Evolutionary conservation across 1,140 invertebrate species (phyloP).

Genomic region (Eueides isabella): DNA sequence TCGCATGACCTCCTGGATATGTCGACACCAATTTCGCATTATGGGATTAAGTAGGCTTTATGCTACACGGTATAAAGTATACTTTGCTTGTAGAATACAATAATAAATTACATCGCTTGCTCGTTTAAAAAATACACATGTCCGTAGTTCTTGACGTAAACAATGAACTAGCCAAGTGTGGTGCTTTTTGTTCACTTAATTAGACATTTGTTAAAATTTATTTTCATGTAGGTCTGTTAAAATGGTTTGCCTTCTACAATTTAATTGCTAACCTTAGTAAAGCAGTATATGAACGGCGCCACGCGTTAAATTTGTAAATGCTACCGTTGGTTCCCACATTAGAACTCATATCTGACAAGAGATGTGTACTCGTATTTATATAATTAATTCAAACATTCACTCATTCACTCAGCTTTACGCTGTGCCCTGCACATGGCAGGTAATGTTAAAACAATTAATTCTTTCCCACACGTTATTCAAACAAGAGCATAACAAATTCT

Average conservation of each 20-base stretch:
- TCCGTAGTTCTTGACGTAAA: slow-evolving; percentile 10
- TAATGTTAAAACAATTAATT: too few species aligned
- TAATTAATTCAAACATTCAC: neutral
- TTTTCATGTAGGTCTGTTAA: slow-evolving; percentile 9
- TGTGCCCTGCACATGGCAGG: too few species aligned
- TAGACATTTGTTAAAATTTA: slow-evolving; percentile 20
- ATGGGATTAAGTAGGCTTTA: slow-evolving; percentile 26
- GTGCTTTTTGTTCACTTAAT: slow-evolving; percentile 18
- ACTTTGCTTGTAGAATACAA: slow-evolving; percentile 14
- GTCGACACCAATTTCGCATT: slow-evolving; percentile 15
- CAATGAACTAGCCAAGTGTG: slow-evolving; percentile 18
- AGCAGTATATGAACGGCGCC: neutral
- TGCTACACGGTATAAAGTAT: slow-evolving; percentile 27
- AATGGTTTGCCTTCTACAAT: neutral
- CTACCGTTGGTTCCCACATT: neutral
- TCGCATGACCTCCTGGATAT: slow-evolving; percentile 25
- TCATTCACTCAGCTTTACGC: too few species aligned
- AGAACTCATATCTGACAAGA: neutral
- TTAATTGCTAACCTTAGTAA: neutral
- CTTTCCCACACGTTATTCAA: too few species aligned
- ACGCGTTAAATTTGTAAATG: too few species aligned
- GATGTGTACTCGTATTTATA: too few species aligned
- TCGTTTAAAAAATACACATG: slow-evolving; percentile 18
- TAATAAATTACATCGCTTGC: slow-evolving; percentile 18
- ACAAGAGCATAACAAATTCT: too few species aligned